Conservation (phyloP, 2,797 vertebrate species). For the Odontamblyopus rebecca region DNA sequence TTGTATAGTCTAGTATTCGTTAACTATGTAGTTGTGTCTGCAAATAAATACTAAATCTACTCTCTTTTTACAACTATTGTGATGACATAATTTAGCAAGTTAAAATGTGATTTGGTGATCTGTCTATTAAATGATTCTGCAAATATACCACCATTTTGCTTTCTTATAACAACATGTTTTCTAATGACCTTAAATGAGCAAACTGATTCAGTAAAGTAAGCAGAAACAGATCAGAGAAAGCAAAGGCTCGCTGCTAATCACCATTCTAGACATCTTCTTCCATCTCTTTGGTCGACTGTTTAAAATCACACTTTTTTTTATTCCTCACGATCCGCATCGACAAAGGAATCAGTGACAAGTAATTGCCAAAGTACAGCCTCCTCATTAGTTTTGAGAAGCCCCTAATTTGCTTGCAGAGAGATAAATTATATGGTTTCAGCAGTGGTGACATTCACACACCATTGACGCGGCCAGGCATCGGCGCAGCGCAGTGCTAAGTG, state of each 20-base stretch:
- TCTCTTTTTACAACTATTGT: no score
- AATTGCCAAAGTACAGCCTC: conserved; percentile 18
- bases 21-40: no score
- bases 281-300: conserved; percentile 1
- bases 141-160: no score
- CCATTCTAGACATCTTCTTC: conserved; percentile 8
- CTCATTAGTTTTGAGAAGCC: conserved; percentile 20
- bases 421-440: conserved; percentile 22
- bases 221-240: neutral
- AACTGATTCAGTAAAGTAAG: neutral
- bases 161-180: no score
- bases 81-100: no score
- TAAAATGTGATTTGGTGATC: no score
- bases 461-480: conserved; percentile 7
- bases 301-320: conserved; percentile 6
- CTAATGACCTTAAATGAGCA: no score
- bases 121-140: no score
- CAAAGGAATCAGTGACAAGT: conserved; percentile 19
- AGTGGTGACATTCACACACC: conserved; percentile 23
- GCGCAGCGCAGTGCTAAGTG: conserved; percentile 25
- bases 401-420: conserved; percentile 32
- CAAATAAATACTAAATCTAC: no score
- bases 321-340: neutral
- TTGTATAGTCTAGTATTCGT: no score
- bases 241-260: neutral